Base-by-base conservation (phyloP, 2,797 vertebrate genomes). In the Hypotaenidia philippensis region DNA sequence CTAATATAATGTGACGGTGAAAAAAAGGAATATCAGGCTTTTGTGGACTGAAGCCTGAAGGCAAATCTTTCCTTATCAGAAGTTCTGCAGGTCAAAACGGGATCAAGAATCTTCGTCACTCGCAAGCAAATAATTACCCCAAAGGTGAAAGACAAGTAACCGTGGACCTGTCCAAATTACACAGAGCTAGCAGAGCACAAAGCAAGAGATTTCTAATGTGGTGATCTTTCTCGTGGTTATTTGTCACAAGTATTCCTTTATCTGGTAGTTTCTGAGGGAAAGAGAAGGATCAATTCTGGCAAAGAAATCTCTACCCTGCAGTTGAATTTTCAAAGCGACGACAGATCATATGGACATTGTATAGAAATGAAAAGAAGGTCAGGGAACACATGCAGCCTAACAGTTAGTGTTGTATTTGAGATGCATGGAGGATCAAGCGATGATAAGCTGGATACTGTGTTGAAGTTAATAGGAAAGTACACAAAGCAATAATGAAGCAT, bases 141-240 rank as follows among this genome's bases (percentile, higher is more conserved):
- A 81, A 90, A 95, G 94, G 94, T 95, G 96, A 96, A 96, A 96
- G 86, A 87, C 69, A 89, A 96, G 89, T 87, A 90, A 94, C 77
- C 76, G 80, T 90, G 80, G 81, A 94, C 56, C 68, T 22, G 7
- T 93, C 71, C 94, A 93, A 95, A 96, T 91, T 90, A 91, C 74
- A 94, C 60, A 76, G 53, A 91, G 77, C 59, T 32, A 82, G 70
- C n/a, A 0, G 49, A 77, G 89, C 75, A 94, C 91, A 90, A 90
- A 96, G 95, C 83, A 45, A 14, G 89, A 70, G 40, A 91, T 88
- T 94, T 94, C 85, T 91, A 72, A 88, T 20, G 56, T 47, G 77
- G 83, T 88, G 95, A 94, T 95, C 91, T 84, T 84, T 84, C 93
- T 91, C 36, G 1, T 93, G 87, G 74, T 89, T 95, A 93, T 95